Conservation (phyloP, 2,888 invertebrate genomes). For the Leptinotarsa rubiginosa region DNA sequence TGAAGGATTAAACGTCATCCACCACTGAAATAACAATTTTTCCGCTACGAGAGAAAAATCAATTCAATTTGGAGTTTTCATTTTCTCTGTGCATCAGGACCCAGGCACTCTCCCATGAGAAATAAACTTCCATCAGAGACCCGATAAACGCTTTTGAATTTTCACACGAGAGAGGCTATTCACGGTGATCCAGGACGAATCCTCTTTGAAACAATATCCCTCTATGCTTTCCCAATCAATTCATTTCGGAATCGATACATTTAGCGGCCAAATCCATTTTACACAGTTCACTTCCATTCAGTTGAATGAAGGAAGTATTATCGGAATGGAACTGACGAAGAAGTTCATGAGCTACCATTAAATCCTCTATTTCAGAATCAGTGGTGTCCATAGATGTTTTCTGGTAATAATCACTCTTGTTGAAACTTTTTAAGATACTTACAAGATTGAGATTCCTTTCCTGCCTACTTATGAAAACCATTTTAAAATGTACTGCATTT, state of each 20-base stretch:
- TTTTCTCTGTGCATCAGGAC: not conserved
- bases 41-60: not conserved
- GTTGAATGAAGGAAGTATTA: not conserved
- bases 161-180: constrained; percentile 2
- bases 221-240: constrained; percentile 11
- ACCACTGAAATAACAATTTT: not conserved
- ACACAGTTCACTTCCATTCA: not conserved
- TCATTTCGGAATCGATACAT: not conserved
- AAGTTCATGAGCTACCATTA: not conserved
- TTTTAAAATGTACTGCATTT: too few species aligned
- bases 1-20: not conserved
- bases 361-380: not conserved
- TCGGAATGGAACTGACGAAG: not conserved
- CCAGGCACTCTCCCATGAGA: not conserved
- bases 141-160: constrained; percentile 7
- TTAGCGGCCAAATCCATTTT: not conserved
- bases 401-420: not conserved
- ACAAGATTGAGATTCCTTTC: too few species aligned
- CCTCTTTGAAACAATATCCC: constrained; percentile 15
- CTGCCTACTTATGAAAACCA: too few species aligned
- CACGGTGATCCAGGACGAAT: not conserved
- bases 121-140: not conserved
- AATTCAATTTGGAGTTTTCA: constrained; percentile 12
- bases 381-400: not conserved
- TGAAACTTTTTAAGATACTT: not conserved